Evolutionary conservation across 1,140 invertebrate genomes (phyloP).

Genomic region (Drosophila biarmipes): DNA sequence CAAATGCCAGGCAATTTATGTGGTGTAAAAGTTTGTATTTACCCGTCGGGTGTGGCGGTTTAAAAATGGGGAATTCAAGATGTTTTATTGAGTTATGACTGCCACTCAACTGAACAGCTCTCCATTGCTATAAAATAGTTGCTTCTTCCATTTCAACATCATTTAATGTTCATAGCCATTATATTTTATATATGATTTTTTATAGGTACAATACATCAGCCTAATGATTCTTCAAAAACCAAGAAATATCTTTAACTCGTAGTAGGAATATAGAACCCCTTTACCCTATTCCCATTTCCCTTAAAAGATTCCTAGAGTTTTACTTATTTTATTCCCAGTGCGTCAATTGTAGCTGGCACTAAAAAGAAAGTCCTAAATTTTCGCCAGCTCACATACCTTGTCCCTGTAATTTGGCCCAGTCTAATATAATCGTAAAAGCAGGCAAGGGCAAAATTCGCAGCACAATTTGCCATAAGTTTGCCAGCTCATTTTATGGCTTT

Average conservation of each 20-base stretch:
- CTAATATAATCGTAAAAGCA: conserved; percentile 33
- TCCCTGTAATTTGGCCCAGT: conserved; percentile 8
- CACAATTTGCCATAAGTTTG: conserved; percentile 33
- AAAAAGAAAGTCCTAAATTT: background rate
- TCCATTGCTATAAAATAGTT: background rate
- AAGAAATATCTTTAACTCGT: too few relatives aligned
- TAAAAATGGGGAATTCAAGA: conserved; percentile 26
- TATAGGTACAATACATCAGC: too few relatives aligned
- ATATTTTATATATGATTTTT: background rate
- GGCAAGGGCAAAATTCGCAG: conserved; percentile 16
- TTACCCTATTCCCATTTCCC: too few relatives aligned
- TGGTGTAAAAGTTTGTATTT: conserved; percentile 76
- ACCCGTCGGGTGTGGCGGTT: conserved; percentile 18
- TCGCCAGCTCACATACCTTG: conserved; percentile 2
- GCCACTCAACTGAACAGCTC: background rate
- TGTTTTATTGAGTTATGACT: conserved; percentile 28
- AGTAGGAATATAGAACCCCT: too few relatives aligned
- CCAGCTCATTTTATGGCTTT: conserved; percentile 59
- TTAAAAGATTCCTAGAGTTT: too few relatives aligned
- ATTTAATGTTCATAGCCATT: background rate
- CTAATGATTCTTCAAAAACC: too few relatives aligned
- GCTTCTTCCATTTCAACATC: background rate
- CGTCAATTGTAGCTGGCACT: background rate
- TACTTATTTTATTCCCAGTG: background rate
- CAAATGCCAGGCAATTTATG: conserved; percentile 76